Conservation (phyloP, 2,888 invertebrate genomes). For the Andrena haemorrhoa region DNA sequence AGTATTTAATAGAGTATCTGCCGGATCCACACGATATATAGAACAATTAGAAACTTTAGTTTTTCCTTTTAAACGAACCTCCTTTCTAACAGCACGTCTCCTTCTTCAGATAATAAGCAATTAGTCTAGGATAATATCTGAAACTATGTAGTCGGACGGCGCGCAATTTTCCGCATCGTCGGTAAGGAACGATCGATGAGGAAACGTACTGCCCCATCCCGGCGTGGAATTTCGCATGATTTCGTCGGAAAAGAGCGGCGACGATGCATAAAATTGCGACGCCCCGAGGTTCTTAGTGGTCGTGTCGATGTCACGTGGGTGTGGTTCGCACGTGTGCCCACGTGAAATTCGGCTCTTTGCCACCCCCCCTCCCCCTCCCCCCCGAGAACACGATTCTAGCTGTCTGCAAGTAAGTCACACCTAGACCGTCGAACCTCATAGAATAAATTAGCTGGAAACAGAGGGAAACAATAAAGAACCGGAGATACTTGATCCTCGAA, state of each 20-base stretch:
- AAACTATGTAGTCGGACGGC: slow-evolving; percentile 52
- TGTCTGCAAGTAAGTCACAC: slow-evolving; percentile 75
- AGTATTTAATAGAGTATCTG: slow-evolving; percentile 65
- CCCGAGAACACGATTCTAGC: slow-evolving; percentile 72
- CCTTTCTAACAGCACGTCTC: slow-evolving; percentile 69
- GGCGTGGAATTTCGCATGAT: neutral
- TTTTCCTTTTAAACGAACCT: slow-evolving; percentile 48
- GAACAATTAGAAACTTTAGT: slow-evolving; percentile 67
- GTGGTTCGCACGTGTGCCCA: slow-evolving; percentile 57
- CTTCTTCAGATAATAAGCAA: slow-evolving; percentile 62
- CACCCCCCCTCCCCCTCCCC: neutral
- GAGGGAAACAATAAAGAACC: slow-evolving; percentile 14
- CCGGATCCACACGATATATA: slow-evolving; percentile 57
- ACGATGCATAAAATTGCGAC: slow-evolving; percentile 75
- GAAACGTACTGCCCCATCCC: neutral
- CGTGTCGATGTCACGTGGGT: slow-evolving; percentile 71
- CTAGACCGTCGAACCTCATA: slow-evolving; percentile 50
- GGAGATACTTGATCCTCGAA: slow-evolving; percentile 56
- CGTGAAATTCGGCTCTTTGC: slow-evolving; percentile 73
- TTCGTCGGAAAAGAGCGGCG: neutral
- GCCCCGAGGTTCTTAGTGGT: slow-evolving; percentile 71
- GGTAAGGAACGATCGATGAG: neutral
- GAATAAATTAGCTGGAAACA: slow-evolving; percentile 38
- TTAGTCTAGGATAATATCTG: slow-evolving; percentile 64
- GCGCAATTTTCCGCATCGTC: slow-evolving; percentile 53